Evolutionary conservation across 2,113 vertebrate genomes (phyloP).

Genomic region (Chloebia gouldiae): DNA sequence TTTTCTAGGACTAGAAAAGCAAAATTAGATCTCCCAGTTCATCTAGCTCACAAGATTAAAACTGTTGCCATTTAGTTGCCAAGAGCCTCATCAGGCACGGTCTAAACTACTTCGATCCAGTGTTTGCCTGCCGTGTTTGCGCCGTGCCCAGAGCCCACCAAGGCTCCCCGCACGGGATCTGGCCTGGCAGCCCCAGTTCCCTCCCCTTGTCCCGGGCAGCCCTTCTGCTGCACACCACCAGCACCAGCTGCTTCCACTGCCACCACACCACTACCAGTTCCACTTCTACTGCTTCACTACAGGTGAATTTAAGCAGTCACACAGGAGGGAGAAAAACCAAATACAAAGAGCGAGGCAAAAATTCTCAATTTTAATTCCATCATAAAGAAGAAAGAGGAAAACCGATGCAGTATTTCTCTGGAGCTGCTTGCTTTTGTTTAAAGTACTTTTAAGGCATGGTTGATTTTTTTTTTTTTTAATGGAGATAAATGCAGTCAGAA

Average conservation of each 20-base stretch:
- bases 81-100: neutral
- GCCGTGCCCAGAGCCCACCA: neutral
- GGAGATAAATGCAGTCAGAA: neutral
- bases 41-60: neutral
- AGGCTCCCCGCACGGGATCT: neutral
- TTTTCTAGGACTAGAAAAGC: neutral
- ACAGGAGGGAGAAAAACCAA: neutral
- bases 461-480: neutral
- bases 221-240: neutral
- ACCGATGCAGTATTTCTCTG: neutral
- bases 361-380: neutral
- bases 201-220: fast-evolving
- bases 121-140: fast-evolving
- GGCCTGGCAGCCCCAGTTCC: neutral
- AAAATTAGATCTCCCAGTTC: neutral
- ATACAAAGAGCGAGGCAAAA: neutral
- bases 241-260: neutral
- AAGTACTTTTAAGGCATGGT: neutral
- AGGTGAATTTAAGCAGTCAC: neutral
- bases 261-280: no score
- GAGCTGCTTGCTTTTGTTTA: neutral
- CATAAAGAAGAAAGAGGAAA: neutral
- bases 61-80: neutral
- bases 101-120: neutral
- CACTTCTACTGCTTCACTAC: fast-evolving